Evolutionary conservation across 2,888 invertebrate genomes (phyloP).

Genomic region (Griposia aprilina): DNA sequence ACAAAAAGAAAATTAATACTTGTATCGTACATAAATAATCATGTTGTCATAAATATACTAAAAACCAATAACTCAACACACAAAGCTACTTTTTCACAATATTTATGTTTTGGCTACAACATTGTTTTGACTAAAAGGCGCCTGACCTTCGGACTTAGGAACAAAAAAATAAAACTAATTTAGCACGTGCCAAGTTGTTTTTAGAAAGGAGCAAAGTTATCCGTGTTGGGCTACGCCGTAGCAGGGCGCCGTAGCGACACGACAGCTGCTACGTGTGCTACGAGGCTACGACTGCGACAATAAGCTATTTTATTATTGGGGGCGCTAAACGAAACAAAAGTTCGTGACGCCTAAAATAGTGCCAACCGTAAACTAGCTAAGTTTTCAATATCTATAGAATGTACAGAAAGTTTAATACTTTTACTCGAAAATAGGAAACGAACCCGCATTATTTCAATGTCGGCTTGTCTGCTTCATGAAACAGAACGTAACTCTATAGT

Average conservation of each 20-base stretch:
- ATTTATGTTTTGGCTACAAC: conserved; percentile 45
- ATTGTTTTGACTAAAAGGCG: conserved; percentile 47
- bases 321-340: conserved; percentile 39
- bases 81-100: conserved; percentile 22
- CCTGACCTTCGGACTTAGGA: conserved; percentile 41
- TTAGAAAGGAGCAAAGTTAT: conserved; percentile 54
- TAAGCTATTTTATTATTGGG: conserved; percentile 56
- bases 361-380: conserved; percentile 18
- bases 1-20: conserved; percentile 3
- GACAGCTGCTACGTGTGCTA: conserved; percentile 70
- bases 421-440: conserved; percentile 28
- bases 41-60: conserved; percentile 14
- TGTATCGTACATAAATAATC: conserved; percentile 13
- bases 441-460: conserved; percentile 26
- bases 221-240: conserved; percentile 52
- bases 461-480: conserved; percentile 17
- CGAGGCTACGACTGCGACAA: conserved; percentile 60
- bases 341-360: conserved; percentile 44
- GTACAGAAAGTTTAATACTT: conserved; percentile 24
- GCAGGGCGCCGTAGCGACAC: conserved; percentile 57
- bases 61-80: conserved; percentile 31
- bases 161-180: conserved; percentile 58
- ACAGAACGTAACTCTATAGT: conserved; percentile 21
- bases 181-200: conserved; percentile 63
- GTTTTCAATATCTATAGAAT: conserved; percentile 27